Percentiles rank a stretch among this genome's conserved stretches.
These are phyloP conservation scores for Crotalus horridus DNA, from an alignment of 2,113 vertebrate species.

Conservation along the genomic window DNA sequence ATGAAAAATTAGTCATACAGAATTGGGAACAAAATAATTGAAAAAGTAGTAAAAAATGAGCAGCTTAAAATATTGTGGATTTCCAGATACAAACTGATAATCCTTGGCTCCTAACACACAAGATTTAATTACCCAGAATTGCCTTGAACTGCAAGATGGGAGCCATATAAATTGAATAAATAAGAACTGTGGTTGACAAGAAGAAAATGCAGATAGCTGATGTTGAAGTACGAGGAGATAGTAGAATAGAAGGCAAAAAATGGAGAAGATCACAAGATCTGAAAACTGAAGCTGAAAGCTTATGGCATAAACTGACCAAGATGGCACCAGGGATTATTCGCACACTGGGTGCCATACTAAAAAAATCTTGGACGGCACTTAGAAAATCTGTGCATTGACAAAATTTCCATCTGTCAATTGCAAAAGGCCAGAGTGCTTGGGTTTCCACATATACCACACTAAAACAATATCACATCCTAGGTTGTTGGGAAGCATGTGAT, in stretches of 20 bases:
- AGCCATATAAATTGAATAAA: neutral
- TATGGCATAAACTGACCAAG: neutral
- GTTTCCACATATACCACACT: neutral
- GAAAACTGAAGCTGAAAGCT: neutral
- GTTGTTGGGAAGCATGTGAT: neutral
- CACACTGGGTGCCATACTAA: neutral
- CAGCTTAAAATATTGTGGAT: neutral
- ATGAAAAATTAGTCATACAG: neutral
- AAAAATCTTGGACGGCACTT: neutral
- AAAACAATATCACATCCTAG: neutral
- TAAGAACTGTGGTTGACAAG: neutral
- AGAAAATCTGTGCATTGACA: neutral
- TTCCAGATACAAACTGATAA: neutral
- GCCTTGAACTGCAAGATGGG: neutral
- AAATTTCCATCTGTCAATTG: neutral
- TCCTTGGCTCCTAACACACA: neutral
- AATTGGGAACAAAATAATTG: neutral
- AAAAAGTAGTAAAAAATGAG: neutral
- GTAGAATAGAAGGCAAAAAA: neutral
- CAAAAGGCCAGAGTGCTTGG: neutral
- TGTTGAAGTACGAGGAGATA: neutral
- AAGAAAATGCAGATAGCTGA: neutral
- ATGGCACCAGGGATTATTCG: neutral
- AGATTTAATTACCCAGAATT: neutral
- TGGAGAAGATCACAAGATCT: neutral